Percentiles rank a stretch among this genome's conserved stretches.
These are phyloP conservation scores for Gryon sp. DNA, from an alignment of 1,140 invertebrate species.

Conservation along the genomic window DNA sequence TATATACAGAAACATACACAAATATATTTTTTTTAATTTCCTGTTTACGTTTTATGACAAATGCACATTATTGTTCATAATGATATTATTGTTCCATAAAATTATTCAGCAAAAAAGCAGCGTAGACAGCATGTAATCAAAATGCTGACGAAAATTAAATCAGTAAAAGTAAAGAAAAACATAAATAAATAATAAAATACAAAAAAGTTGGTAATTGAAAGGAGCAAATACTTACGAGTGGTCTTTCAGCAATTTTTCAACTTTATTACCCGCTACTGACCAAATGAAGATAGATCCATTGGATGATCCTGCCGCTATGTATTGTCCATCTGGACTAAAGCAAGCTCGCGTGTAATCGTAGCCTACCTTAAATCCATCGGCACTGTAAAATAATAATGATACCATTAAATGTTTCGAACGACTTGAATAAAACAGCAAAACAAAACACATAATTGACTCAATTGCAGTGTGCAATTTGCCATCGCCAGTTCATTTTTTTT, in stretches of 20 bases:
- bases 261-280: constrained; percentile 88
- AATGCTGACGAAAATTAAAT: constrained; percentile 3
- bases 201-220: too few species aligned
- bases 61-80: not conserved
- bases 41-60: not conserved
- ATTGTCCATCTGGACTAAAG: constrained; percentile 94
- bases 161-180: constrained; percentile 8
- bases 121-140: not conserved
- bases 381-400: constrained; percentile 81
- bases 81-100: constrained; percentile 8
- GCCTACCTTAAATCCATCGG: constrained; percentile 96
- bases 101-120: constrained; percentile 9
- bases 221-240: constrained; percentile 90
- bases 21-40: constrained; percentile 9
- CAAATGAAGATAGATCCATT: constrained; percentile 96
- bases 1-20: too few species aligned
- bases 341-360: constrained; percentile 95
- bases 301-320: constrained; percentile 92
- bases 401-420: not conserved
- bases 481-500: too few species aligned
- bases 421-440: too few species aligned
- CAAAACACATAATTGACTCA: too few species aligned
- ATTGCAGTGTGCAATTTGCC: too few species aligned
- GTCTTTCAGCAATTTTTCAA: constrained; percentile 92
- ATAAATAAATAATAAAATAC: constrained; percentile 27